Evolutionary conservation across 2,113 vertebrate genomes (phyloP), one percentile per base, ranked within the genome.

Genomic region (Ifrita kowaldi): DNA sequence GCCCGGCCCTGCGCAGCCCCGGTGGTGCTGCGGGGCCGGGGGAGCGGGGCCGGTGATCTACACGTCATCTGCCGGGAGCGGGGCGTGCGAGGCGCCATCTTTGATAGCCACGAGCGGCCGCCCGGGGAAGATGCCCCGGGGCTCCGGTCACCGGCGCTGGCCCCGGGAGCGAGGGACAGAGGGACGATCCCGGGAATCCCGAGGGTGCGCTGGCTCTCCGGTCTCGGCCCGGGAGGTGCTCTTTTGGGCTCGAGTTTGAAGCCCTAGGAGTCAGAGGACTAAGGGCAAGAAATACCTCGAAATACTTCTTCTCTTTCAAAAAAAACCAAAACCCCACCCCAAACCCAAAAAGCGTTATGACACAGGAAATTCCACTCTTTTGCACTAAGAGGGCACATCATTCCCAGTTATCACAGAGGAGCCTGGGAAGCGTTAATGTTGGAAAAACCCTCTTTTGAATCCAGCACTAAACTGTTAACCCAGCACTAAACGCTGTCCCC

Each of bases 51-150:
- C 77, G 44, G 41, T 75, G n/a, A n/a, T n/a, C n/a, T n/a, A n/a
- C n/a, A n/a, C n/a, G n/a, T n/a, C n/a, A 64, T 87, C 77, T 22
- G 76, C 63, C 27, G 77, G 85, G 63, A 47, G 49, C 17, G 68
- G 88, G 82, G 87, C 55, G 71, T 23, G 76, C 21, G 47, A 81
- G 95, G 67, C 95, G 95, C 95, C 95, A 95, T 96, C 94, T 96
- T 96, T 89, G 77, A 59, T 74, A 75, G 77, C 69, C 59, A 59
- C 71, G 52, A 14, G 71, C 83, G 56, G 57, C 39, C 57, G 39
- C 47, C 22, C 49, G 32, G 53, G 26, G 35, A 26, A n/a, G 68
- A 6, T 2, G 7, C n/a, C 6, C 24, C 59, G 50, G 49, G 28
- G 12, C 23, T 30, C n/a, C 39, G 3, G 32, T 6, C 21, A 46